Percentiles rank a stretch among this genome's conserved stretches.
These are phyloP conservation scores for Drusus annulatus DNA, from an alignment of 1,140 invertebrate species.

Conservation along the genomic window DNA sequence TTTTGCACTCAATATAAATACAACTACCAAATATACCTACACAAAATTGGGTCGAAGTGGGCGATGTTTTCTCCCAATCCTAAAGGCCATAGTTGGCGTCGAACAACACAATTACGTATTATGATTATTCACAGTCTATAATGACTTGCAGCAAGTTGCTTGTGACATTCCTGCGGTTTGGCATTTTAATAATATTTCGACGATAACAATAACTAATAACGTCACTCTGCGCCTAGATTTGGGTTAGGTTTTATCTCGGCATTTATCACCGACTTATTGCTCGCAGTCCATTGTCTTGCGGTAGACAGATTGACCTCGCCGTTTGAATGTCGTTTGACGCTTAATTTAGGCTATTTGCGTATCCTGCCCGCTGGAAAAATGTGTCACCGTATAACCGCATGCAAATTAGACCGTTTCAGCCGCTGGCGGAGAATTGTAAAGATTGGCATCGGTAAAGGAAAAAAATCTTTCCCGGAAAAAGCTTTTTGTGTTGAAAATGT, in stretches of 20 bases:
- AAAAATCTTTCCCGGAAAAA: too few relatives aligned
- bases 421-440: too few relatives aligned
- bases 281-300: not conserved
- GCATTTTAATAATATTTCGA: not conserved
- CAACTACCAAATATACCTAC: too few relatives aligned
- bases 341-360: slow-evolving; percentile 23
- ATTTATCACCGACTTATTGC: not conserved
- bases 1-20: too few relatives aligned
- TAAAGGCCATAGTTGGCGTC: too few relatives aligned
- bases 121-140: not conserved
- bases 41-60: too few relatives aligned
- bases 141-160: not conserved
- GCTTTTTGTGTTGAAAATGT: too few relatives aligned
- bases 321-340: slow-evolving; percentile 27
- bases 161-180: slow-evolving; percentile 12
- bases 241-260: not conserved
- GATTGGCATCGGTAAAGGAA: too few relatives aligned
- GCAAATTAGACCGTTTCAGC: slow-evolving; percentile 1
- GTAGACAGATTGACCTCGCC: slow-evolving; percentile 27
- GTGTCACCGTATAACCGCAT: slow-evolving; percentile 8
- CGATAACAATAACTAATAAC: not conserved
- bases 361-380: slow-evolving; percentile 28
- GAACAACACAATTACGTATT: too few relatives aligned
- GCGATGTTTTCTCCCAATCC: too few relatives aligned
- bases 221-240: not conserved